Evolutionary conservation across 2,113 vertebrate genomes (phyloP).

Genomic region (Chiloscyllium plagiosum): DNA sequence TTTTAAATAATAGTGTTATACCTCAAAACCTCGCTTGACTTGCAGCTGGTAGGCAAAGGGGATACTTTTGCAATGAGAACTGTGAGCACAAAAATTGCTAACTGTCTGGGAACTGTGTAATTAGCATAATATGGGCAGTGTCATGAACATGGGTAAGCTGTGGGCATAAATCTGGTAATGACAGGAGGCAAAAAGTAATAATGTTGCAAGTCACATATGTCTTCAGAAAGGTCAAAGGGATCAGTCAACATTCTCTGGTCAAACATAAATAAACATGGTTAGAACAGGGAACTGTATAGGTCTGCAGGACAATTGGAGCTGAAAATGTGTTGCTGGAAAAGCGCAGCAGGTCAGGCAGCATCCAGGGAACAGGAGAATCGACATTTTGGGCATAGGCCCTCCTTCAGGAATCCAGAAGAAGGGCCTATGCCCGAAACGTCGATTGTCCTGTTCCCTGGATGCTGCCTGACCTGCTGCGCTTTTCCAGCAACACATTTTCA

Average conservation of each 20-base stretch:
- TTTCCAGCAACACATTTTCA: too few species aligned
- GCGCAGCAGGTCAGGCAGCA: too few species aligned
- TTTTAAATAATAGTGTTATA: too few species aligned
- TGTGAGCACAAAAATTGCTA: neutral
- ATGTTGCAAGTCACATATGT: neutral
- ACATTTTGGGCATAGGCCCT: too few species aligned
- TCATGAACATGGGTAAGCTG: neutral
- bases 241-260: neutral
- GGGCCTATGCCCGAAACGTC: too few species aligned
- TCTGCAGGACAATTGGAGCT: neutral
- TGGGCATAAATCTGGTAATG: neutral
- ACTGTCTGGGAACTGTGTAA: neutral
- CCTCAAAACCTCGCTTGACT: too few species aligned
- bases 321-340: too few species aligned
- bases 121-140: neutral
- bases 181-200: neutral
- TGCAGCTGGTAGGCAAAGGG: neutral
- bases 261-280: neutral
- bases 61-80: neutral
- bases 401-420: too few species aligned
- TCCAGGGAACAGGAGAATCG: too few species aligned
- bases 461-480: too few species aligned
- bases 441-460: too few species aligned
- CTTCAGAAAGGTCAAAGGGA: neutral
- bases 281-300: neutral